Percentiles rank a stretch among this genome's conserved stretches.
Conservation (phyloP, 2,797 vertebrate species). For the Oceanodroma leucorhoa region DNA sequence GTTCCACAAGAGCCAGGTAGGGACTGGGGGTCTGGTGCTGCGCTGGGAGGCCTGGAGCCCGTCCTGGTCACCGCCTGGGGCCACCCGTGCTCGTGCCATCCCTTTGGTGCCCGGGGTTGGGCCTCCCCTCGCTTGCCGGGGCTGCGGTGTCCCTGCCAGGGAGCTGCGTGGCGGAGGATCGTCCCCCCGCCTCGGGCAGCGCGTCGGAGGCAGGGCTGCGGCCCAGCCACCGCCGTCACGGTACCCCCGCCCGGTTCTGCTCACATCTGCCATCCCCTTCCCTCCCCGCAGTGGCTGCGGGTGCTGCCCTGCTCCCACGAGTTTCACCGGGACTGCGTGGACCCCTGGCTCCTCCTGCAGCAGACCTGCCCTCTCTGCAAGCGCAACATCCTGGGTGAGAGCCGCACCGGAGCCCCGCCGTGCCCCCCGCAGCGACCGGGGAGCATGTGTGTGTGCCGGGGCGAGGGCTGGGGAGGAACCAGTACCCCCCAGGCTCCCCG, state of each 20-base stretch:
- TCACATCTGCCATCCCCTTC: accelerated
- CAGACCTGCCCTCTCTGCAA: conserved; percentile 96
- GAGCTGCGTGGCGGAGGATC: accelerated
- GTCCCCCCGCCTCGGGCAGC: background rate
- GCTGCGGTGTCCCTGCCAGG: accelerated
- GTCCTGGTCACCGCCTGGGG: accelerated
- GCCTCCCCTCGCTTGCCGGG: accelerated
- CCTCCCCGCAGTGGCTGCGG: conserved; percentile 83
- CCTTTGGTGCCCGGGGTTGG: background rate
- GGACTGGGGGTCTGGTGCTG: background rate
- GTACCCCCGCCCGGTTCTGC: accelerated
- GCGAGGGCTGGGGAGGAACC: background rate
- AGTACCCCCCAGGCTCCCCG: accelerated
- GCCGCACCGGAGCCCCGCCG: accelerated
- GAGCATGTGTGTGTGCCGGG: accelerated
- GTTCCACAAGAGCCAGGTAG: conserved; percentile 90
- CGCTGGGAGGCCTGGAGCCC: background rate
- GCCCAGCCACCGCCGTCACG: accelerated
- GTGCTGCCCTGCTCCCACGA: conserved; percentile 92
- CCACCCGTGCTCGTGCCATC: accelerated
- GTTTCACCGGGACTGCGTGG: conserved; percentile 92
- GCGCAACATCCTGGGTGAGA: conserved; percentile 87
- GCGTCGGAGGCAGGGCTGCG: accelerated
- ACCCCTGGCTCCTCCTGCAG: conserved; percentile 91
- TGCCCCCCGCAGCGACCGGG: background rate